Conservation (phyloP, 1,140 invertebrate species). For the Rhyacophila brunnea region DNA sequence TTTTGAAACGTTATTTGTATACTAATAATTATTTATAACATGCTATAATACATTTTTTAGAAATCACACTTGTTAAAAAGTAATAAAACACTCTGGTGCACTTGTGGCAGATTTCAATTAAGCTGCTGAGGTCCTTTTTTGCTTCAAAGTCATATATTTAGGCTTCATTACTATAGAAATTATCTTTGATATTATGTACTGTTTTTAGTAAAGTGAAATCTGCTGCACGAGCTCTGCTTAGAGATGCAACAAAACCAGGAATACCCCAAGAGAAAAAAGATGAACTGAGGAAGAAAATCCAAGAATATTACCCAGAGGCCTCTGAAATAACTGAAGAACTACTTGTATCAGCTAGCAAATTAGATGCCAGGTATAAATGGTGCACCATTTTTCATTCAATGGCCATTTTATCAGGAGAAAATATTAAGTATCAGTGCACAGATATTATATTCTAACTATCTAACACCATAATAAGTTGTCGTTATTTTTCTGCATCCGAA, state of each 20-base stretch:
- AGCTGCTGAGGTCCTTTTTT: background rate
- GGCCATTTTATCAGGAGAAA: too few relatives aligned
- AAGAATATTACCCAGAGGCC: constrained; percentile 49
- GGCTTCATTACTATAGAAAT: background rate
- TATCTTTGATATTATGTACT: background rate
- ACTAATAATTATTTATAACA: background rate
- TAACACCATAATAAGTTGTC: too few relatives aligned
- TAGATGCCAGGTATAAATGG: too few relatives aligned
- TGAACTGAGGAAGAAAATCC: constrained; percentile 52
- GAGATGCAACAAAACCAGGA: constrained; percentile 43
- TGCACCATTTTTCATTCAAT: too few relatives aligned
- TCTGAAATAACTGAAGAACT: constrained; percentile 50
- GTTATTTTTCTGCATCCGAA: too few relatives aligned
- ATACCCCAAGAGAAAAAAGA: constrained; percentile 57
- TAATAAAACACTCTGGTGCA: background rate
- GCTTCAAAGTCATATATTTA: background rate
- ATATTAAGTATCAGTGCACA: too few relatives aligned
- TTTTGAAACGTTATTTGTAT: too few relatives aligned
- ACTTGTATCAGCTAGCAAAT: constrained; percentile 46
- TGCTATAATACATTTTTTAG: background rate
- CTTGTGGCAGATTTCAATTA: background rate
- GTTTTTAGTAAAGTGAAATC: constrained; percentile 60
- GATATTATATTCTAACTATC: too few relatives aligned
- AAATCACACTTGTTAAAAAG: background rate
- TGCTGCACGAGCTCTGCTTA: constrained; percentile 65